Conservation (phyloP, 2,888 invertebrate species). For the Leucophenga maculata region DNA sequence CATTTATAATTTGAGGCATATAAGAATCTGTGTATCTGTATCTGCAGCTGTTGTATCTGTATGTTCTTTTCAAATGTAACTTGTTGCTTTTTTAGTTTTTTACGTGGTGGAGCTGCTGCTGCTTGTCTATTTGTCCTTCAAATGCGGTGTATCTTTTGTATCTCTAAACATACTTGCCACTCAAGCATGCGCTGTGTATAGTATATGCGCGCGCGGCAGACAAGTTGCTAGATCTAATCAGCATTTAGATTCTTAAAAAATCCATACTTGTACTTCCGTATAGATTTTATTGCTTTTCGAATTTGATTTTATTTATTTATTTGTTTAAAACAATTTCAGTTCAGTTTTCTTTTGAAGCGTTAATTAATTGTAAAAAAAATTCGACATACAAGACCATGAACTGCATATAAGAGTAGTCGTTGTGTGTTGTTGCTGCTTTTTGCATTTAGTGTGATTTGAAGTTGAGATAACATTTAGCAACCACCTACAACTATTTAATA, state of each 20-base stretch:
- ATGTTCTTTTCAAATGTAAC: neutral
- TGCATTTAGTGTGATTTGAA: conserved; percentile 10
- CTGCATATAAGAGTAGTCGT: neutral
- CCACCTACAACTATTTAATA: conserved; percentile 3
- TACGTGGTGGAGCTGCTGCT: conserved; percentile 27
- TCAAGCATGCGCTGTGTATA: no score
- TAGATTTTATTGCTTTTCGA: neutral
- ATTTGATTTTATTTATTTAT: neutral
- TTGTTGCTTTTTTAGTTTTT: conserved; percentile 6
- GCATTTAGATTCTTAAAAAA: conserved; percentile 22
- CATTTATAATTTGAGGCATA: neutral
- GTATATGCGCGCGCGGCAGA: neutral
- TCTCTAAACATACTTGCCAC: neutral
- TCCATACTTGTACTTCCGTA: conserved; percentile 26
- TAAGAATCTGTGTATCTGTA: neutral
- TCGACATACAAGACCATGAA: conserved; percentile 15
- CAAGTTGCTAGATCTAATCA: conserved; percentile 19
- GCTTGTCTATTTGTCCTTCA: conserved; percentile 26
- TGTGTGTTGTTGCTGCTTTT: neutral
- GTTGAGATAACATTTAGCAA: neutral
- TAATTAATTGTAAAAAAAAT: conserved; percentile 18
- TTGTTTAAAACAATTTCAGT: neutral
- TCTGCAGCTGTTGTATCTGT: neutral
- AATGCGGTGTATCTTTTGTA: conserved; percentile 8
- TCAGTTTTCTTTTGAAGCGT: neutral